These are phyloP conservation scores for Theretra japonica DNA, from an alignment of 2,888 invertebrate genomes.

Conservation along the genomic window DNA sequence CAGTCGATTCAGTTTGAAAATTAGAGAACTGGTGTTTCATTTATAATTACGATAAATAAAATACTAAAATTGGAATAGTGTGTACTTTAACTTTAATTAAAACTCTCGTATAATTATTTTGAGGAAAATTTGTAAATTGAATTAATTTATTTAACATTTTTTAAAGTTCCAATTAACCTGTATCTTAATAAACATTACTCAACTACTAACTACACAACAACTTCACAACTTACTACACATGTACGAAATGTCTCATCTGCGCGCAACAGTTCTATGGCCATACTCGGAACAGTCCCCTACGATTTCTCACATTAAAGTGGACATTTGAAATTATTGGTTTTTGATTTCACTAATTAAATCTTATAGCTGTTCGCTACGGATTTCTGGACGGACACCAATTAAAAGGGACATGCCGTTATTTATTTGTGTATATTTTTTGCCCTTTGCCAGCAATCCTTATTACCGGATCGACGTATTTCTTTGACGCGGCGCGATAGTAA, in stretches of 20 bases:
- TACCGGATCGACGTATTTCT: constrained; percentile 19
- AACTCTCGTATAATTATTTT: too few species aligned
- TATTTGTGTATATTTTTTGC: constrained; percentile 25
- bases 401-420: constrained; percentile 21
- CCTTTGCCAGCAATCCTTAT: constrained; percentile 2
- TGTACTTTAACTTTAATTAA: too few species aligned
- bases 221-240: too few species aligned
- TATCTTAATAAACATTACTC: too few species aligned
- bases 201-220: too few species aligned
- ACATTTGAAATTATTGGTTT: constrained; percentile 65
- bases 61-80: too few species aligned
- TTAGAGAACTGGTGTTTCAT: too few species aligned
- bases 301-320: constrained; percentile 67
- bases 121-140: too few species aligned
- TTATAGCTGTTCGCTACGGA: constrained; percentile 44
- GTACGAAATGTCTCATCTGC: constrained; percentile 28
- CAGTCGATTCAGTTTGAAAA: too few species aligned
- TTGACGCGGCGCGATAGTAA: constrained; percentile 14
- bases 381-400: constrained; percentile 30
- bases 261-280: constrained; percentile 46
- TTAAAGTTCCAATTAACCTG: too few species aligned
- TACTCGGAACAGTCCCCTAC: constrained; percentile 54
- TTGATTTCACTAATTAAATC: constrained; percentile 66
- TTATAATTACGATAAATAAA: too few species aligned
- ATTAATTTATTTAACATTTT: too few species aligned